phyloP scores from a whole-genome alignment of 2,797 vertebrate genomes.

The Streptopelia turtur region DNA sequence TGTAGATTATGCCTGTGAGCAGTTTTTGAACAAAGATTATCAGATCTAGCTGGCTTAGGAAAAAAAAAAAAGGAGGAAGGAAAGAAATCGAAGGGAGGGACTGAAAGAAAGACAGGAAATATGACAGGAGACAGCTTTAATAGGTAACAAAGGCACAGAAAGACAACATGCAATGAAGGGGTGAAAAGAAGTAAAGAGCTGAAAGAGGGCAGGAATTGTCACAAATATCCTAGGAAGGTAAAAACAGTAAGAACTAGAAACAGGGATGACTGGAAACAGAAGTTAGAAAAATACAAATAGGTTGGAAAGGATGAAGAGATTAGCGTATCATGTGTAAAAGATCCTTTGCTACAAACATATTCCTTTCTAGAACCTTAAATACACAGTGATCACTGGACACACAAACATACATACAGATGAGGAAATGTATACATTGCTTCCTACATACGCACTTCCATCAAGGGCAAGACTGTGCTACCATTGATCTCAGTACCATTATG shows the following conservation, averaged over 20 bases:
- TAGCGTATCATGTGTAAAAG: neutral
- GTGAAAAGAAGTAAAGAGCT: neutral
- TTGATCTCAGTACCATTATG: neutral
- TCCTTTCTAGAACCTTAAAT: neutral
- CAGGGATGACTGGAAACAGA: neutral
- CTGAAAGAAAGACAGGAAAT: neutral
- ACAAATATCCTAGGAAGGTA: neutral
- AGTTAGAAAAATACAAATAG: neutral
- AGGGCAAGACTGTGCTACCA: neutral
- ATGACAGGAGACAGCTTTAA: neutral
- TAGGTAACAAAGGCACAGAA: neutral
- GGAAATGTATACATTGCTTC: neutral
- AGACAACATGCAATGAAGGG: neutral
- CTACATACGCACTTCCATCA: neutral
- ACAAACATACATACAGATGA: neutral
- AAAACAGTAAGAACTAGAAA: neutral
- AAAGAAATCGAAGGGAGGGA: neutral
- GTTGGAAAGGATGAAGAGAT: neutral
- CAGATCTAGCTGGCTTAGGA: neutral
- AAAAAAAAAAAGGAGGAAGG: neutral
- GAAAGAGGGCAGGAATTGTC: neutral
- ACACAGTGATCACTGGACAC: neutral
- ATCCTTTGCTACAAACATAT: neutral
- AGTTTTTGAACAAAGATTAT: neutral
- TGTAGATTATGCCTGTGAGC: neutral